Evolutionary conservation across 2,888 invertebrate genomes (phyloP), one percentile per base, ranked within the genome.

Genomic region (Chalcosyrphus nemorum): DNA sequence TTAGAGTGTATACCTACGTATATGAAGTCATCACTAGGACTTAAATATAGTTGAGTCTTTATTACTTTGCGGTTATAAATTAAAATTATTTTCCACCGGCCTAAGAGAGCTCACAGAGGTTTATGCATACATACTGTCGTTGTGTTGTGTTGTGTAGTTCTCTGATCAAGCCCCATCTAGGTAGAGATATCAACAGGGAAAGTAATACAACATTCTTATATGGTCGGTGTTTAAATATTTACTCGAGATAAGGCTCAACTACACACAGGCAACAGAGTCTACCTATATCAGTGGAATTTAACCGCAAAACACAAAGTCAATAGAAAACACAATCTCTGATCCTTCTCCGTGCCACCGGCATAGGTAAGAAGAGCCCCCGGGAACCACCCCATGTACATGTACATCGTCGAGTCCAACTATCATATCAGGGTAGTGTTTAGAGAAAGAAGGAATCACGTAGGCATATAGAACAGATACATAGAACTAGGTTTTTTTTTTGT

Each of bases 221-320:
- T 80, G 24, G 59, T 75, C 32, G 66, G n/a, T 80, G 57, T 38
- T 63, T 52, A 84, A 84, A 84, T 84, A 84, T 84, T 84, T 84
- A 75, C 52, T 70, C 9, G n/a, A 59, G 84, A 84, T 84, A 84
- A 84, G 47, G 47, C 59, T n/a, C 45, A 56, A 71, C 54, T 56
- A 72, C 24, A 63, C 47, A 43, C 72, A 57, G 9, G 56, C 76
- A 6, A 63, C 76, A 50, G 9, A n/a, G n/a, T n/a, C n/a, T n/a
- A n/a, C 15, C 38, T 29, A 9, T 29, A 9, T 24, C 29, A 43
- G 50, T 45, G 50, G 54, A 56, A 29, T 84, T 68, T 63, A 63
- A 61, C 50, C 65, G 63, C 41, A 59, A 57, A 41, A 57, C 29
- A 57, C 38, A 63, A 61, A 66, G 71, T 71, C 57, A 80, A 80